phyloP scores from a whole-genome alignment of 2,888 invertebrate genomes.

The Drosophila longiperda region DNA sequence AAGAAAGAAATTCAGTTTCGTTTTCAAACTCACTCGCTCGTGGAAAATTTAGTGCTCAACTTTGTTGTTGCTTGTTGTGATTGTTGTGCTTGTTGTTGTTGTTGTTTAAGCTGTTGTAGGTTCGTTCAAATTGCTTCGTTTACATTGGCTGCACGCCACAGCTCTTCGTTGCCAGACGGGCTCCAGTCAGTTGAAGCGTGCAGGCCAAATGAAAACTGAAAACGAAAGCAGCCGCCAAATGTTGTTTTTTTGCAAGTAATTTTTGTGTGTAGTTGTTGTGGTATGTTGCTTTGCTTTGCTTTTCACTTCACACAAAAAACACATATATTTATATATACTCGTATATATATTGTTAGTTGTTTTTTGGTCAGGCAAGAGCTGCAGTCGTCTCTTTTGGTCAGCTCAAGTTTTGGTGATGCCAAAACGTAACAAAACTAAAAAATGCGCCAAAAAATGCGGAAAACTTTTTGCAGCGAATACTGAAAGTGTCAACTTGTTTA shows the following conservation, averaged over 20 bases:
- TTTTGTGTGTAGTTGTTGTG: slow-evolving; percentile 49
- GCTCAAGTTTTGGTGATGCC: slow-evolving; percentile 54
- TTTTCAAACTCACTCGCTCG: slow-evolving; percentile 77
- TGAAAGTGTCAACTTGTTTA: slow-evolving; percentile 76
- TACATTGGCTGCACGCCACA: slow-evolving; percentile 64
- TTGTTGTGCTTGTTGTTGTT: slow-evolving; percentile 16
- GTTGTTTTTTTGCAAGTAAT: slow-evolving; percentile 46
- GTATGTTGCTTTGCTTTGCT: slow-evolving; percentile 55
- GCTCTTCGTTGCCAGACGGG: slow-evolving; percentile 38
- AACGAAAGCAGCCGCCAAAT: slow-evolving; percentile 72
- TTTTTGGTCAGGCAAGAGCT: slow-evolving; percentile 63
- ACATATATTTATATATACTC: not conserved
- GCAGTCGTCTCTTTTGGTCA: slow-evolving; percentile 73
- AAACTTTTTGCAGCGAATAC: slow-evolving; percentile 53
- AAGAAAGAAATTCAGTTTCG: slow-evolving; percentile 73
- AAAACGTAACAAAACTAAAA: slow-evolving; percentile 56
- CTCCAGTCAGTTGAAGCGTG: slow-evolving; percentile 76
- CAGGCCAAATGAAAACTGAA: slow-evolving; percentile 68
- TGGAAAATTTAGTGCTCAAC: slow-evolving; percentile 78
- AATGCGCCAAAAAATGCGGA: slow-evolving; percentile 74
- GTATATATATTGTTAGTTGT: slow-evolving; percentile 30
- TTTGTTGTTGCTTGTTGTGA: slow-evolving; percentile 6
- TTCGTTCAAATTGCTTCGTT: slow-evolving; percentile 70
- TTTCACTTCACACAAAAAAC: slow-evolving; percentile 64
- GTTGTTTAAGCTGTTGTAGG: slow-evolving; percentile 31